A percentile compares a stretch with the other conserved stretches of the same genome.
Conservation (phyloP, 2,113 vertebrate genomes). For the Caranx melampygus region DNA sequence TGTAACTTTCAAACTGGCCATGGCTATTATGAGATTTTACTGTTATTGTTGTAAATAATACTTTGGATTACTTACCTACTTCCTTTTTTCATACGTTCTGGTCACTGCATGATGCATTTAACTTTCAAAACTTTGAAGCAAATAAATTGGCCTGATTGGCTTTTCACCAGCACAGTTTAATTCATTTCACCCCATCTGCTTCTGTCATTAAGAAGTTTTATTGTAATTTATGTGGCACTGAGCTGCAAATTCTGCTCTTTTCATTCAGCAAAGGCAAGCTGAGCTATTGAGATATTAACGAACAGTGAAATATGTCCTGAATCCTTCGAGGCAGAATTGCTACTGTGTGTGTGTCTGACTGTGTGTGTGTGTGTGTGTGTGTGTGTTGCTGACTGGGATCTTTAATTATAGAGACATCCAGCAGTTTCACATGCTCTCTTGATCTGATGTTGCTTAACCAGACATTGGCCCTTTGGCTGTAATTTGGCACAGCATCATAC, state of each 20-base stretch:
- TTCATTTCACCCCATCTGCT: constrained; percentile 26
- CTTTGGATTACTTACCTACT: constrained; percentile 39
- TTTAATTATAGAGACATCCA: constrained; percentile 60
- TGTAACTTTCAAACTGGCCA: constrained; percentile 30
- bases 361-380: not conserved
- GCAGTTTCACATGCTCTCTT: constrained; percentile 46
- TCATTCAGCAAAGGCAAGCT: constrained; percentile 7
- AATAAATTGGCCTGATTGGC: constrained; percentile 17
- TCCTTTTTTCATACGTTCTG: constrained; percentile 35
- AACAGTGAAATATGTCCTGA: constrained; percentile 45
- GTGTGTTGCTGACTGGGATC: constrained; percentile 11
- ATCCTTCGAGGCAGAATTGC: constrained; percentile 6
- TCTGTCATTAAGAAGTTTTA: constrained; percentile 32
- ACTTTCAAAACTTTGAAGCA: constrained; percentile 32
- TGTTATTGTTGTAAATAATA: constrained; percentile 57
- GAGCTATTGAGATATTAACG: constrained; percentile 12
- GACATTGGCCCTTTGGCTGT: constrained; percentile 39
- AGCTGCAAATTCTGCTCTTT: constrained; percentile 35
- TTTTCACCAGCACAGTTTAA: constrained; percentile 7
- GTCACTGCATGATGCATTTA: constrained; percentile 30
- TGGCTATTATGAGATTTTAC: constrained; percentile 44
- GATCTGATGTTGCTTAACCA: constrained; percentile 59
- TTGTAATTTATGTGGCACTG: constrained; percentile 31
- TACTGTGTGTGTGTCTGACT: not conserved
- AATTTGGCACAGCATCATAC: constrained; percentile 68